Base-by-base conservation (phyloP, 2,113 vertebrate genomes). In the Pseudopipra pipra region DNA sequence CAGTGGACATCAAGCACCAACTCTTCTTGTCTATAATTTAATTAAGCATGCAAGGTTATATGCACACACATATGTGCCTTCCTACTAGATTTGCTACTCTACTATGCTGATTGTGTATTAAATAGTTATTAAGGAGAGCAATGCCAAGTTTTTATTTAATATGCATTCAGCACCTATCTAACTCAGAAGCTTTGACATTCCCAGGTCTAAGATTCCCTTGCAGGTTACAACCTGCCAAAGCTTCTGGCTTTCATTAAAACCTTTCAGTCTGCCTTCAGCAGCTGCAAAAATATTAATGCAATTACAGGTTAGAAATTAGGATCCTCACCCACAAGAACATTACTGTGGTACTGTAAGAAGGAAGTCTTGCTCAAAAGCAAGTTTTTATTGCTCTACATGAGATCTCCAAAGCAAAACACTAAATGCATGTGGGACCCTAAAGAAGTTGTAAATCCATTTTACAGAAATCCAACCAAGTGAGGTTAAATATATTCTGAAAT, bases 141-240 rank as follows among this genome's bases (percentile, higher is more conserved):
- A 70, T 13, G 54, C n/a, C 73, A 94, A 70, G 41, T 74, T 85
- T 78, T 93, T 73, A 73, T 82, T 92, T 85, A 75, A 84, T 68
- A 80, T 37, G n/a, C 35, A 62, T 78, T 87, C 70, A 94, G 85
- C 70, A 78, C 10, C 47, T 46, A 49, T 43, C 54, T 72, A 90
- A 75, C 46, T 73, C 13, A 79, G 56, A 73, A 84, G 55, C 76
- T 66, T 39, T 59, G 54, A 89, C 37, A 14, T 76, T 90, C 66
- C 71, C 2, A 2, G 47, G 44, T 82, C 83, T 17, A 25, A 97
- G 51, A 86, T 82, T 87, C 41, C 35, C 55, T 89, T 63, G 51
- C 94, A 97, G 39, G 95, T 90, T 87, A 87, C 54, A 92, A 85
- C 92, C 83, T 85, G 93, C 76, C 44, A 71, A 82, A 70, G 24